Percentiles rank a stretch among this genome's conserved stretches.
Conservation (phyloP, 2,888 invertebrate species). For the Synergus gifuensis region DNA sequence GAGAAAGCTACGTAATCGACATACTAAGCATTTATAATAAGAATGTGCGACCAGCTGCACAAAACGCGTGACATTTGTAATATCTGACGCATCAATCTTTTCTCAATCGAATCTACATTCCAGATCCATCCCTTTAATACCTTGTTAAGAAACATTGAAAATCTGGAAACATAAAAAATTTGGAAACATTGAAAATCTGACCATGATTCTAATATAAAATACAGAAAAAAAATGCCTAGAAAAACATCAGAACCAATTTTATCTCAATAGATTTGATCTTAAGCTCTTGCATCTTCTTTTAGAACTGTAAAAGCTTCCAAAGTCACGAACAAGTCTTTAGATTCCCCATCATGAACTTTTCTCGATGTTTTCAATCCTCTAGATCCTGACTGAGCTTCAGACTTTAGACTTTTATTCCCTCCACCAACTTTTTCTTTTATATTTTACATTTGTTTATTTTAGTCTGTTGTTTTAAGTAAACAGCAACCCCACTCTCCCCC, state of each 20-base stretch:
- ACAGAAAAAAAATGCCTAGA: background rate
- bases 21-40: slow-evolving; percentile 14
- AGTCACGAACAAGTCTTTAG: slow-evolving; percentile 7
- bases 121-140: background rate
- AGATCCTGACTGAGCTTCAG: background rate
- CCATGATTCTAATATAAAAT: background rate
- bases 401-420: background rate
- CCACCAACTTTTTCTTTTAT: background rate
- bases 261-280: background rate
- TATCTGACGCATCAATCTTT: slow-evolving; percentile 2
- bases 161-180: background rate
- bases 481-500: background rate
- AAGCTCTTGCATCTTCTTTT: background rate
- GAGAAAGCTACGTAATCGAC: slow-evolving; percentile 32
- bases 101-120: slow-evolving; percentile 20
- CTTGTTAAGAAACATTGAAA: background rate
- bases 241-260: background rate
- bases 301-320: slow-evolving; percentile 1
- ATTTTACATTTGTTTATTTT: slow-evolving; percentile 14
- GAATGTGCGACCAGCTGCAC: slow-evolving; percentile 32
- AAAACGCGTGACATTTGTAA: slow-evolving; percentile 13
- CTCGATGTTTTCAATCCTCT: background rate
- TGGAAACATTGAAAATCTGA: background rate
- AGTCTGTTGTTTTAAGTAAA: slow-evolving; percentile 31
- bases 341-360: background rate